Percentiles rank a stretch among this genome's conserved stretches.
These are phyloP conservation scores for Neocrepidodera transversa DNA, from an alignment of 2,888 invertebrate genomes.

Conservation along the genomic window DNA sequence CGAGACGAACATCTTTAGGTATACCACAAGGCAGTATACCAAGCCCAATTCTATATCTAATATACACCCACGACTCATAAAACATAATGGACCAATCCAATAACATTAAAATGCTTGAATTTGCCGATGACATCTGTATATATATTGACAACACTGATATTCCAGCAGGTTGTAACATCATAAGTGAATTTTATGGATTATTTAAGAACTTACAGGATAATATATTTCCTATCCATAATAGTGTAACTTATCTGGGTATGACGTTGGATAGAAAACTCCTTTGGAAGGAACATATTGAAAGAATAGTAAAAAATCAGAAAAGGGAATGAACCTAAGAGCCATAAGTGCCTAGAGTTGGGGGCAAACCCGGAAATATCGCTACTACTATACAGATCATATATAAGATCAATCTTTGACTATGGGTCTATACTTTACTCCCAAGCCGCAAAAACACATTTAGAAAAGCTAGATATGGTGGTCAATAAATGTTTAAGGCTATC, in stretches of 20 bases:
- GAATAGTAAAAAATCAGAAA: background rate
- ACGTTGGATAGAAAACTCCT: background rate
- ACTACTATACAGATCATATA: constrained; percentile 1
- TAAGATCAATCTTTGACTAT: constrained; percentile 9
- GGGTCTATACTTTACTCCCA: background rate
- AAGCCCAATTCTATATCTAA: too few relatives aligned
- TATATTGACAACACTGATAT: too few relatives aligned
- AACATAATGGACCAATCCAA: too few relatives aligned
- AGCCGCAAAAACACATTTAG: background rate
- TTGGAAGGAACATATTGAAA: constrained; percentile 14
- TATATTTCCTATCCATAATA: too few relatives aligned
- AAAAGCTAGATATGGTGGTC: background rate
- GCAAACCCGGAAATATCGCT: constrained; percentile 12
- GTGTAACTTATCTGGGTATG: background rate
- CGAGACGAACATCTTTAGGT: too few relatives aligned
- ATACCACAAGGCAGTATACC: too few relatives aligned
- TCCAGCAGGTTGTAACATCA: too few relatives aligned
- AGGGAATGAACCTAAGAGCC: constrained; percentile 7
- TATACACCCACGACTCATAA: too few relatives aligned
- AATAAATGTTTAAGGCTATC: background rate
- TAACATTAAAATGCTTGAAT: too few relatives aligned
- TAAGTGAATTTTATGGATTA: too few relatives aligned
- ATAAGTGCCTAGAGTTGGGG: constrained; percentile 9
- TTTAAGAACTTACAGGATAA: too few relatives aligned
- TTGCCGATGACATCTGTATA: too few relatives aligned